Evolutionary conservation across 2,797 vertebrate species (phyloP).

Genomic region (Squalus acanthias): DNA sequence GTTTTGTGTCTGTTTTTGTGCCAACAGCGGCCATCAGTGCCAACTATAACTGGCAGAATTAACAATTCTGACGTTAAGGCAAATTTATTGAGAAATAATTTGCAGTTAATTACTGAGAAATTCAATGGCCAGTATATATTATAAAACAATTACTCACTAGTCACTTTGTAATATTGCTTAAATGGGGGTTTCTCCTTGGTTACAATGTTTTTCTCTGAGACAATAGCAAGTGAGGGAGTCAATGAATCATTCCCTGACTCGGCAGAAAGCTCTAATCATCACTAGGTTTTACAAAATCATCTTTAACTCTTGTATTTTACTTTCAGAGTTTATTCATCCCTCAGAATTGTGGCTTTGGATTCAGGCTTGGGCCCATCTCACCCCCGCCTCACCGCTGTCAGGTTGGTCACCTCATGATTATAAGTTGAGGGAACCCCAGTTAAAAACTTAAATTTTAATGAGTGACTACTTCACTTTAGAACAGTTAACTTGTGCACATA

Average conservation of each 20-base stretch:
- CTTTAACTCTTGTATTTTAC: background rate
- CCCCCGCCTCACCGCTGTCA: background rate
- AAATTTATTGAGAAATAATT: conserved; percentile 37
- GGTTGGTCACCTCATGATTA: background rate
- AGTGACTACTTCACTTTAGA: background rate
- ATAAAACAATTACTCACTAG: conserved; percentile 31
- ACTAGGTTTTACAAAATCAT: background rate
- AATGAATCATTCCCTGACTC: background rate
- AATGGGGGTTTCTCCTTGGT: background rate
- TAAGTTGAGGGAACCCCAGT: background rate
- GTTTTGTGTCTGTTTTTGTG: conserved; percentile 1
- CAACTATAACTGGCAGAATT: conserved; percentile 22
- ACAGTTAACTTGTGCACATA: background rate
- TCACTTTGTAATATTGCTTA: background rate
- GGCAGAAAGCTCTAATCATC: background rate
- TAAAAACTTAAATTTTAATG: background rate
- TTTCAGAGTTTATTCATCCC: background rate
- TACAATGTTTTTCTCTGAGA: background rate
- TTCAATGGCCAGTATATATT: conserved; percentile 31
- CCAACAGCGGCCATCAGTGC: background rate
- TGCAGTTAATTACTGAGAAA: conserved; percentile 27
- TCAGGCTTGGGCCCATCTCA: background rate
- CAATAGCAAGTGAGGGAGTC: background rate
- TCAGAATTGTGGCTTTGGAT: background rate
- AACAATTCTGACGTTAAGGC: background rate